Percentiles rank a stretch among this genome's conserved stretches.
Evolutionary conservation across 2,797 vertebrate species (phyloP).

Genomic region (Halcyon leucocephala): DNA sequence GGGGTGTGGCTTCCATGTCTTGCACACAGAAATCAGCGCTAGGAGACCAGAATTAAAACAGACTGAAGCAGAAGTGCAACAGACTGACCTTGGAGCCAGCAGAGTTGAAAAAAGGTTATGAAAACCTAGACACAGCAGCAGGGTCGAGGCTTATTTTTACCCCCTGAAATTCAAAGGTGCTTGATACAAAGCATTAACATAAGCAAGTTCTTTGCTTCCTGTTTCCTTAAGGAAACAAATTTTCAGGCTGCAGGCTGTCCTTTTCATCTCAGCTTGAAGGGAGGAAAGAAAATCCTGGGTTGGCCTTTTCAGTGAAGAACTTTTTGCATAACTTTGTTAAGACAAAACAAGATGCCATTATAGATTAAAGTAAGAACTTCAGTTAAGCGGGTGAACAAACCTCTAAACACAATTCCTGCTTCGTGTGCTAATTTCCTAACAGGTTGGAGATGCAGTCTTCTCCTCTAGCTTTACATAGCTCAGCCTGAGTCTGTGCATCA

Average conservation of each 20-base stretch:
- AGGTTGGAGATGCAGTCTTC: not conserved
- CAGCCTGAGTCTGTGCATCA: not conserved
- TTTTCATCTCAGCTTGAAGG: constrained; percentile 37
- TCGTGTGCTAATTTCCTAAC: not conserved
- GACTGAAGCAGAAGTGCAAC: not conserved
- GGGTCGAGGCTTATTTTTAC: not conserved
- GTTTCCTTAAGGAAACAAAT: constrained; percentile 41
- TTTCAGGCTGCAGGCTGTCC: constrained; percentile 39
- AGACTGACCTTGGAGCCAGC: not conserved
- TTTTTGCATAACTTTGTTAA: constrained; percentile 26
- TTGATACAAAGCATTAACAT: not conserved
- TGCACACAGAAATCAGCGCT: not conserved
- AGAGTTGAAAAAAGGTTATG: not conserved
- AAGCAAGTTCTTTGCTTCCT: not conserved
- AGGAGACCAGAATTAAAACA: constrained; percentile 45
- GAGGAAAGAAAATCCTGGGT: constrained; percentile 6
- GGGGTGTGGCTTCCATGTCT: constrained; percentile 57
- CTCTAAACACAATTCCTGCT: not conserved
- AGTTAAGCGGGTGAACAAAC: not conserved
- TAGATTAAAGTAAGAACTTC: constrained; percentile 15
- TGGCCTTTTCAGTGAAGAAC: not conserved
- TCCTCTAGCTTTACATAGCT: not conserved
- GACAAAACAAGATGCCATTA: constrained; percentile 9
- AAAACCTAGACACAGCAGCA: not conserved
- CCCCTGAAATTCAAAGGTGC: constrained; percentile 11